Evolutionary conservation across 2,888 invertebrate genomes (phyloP).

Genomic region (Stramonita haemastoma): DNA sequence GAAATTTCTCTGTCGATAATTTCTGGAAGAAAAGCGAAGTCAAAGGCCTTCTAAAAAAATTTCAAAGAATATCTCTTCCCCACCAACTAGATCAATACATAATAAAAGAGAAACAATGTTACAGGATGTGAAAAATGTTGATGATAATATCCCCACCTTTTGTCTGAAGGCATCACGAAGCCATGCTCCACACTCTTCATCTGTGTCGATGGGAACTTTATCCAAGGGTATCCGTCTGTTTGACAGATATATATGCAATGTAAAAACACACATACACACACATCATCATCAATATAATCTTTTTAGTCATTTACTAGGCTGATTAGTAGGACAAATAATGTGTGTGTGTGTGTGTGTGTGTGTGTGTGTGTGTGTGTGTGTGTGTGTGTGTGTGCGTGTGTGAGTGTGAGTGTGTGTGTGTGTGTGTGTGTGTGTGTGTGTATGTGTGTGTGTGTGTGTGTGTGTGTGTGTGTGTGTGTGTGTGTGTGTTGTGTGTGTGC

Average conservation of each 20-base stretch:
- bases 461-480: background rate
- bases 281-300: too few species aligned
- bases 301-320: too few species aligned
- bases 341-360: constrained; percentile 11
- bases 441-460: background rate
- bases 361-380: constrained; percentile 3
- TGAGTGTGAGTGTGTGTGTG: background rate
- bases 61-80: background rate
- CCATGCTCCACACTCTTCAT: constrained; percentile 88
- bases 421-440: background rate
- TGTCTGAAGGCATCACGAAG: constrained; percentile 88
- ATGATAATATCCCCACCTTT: constrained; percentile 63
- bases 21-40: too few species aligned
- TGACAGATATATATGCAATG: too few species aligned
- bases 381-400: background rate
- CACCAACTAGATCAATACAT: background rate
- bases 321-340: background rate
- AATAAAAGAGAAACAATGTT: background rate
- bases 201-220: constrained; percentile 85
- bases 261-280: too few species aligned
- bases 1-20: too few species aligned
- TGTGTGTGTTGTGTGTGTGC: background rate
- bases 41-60: too few species aligned
- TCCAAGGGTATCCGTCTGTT: constrained; percentile 87
- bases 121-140: background rate